Conservation (phyloP, 1,140 invertebrate species). For the Glossosoma conforme region DNA sequence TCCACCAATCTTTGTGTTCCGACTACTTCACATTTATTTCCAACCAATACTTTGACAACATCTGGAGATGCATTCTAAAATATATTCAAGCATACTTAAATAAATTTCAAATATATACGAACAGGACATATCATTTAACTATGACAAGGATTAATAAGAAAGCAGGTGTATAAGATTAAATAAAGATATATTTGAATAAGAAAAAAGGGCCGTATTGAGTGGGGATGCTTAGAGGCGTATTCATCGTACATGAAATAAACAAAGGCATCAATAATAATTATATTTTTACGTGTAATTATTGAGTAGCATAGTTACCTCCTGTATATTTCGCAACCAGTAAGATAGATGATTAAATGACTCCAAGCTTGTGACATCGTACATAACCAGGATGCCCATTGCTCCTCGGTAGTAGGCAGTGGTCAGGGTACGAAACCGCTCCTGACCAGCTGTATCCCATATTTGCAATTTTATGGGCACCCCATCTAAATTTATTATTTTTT, state of each 20-base stretch:
- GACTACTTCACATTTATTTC: constrained; percentile 78
- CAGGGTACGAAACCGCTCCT: constrained; percentile 73
- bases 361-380: constrained; percentile 83
- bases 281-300: too few species aligned
- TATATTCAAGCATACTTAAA: too few species aligned
- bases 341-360: constrained; percentile 83
- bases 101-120: too few species aligned
- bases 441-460: constrained; percentile 77
- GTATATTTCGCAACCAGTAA: constrained; percentile 82
- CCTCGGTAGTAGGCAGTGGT: constrained; percentile 85
- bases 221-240: too few species aligned
- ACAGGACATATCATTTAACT: too few species aligned
- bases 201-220: too few species aligned
- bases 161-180: too few species aligned
- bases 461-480: constrained; percentile 81
- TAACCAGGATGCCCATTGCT: constrained; percentile 80
- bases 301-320: constrained; percentile 64
- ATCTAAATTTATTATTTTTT: constrained; percentile 83
- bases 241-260: too few species aligned
- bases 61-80: constrained; percentile 79
- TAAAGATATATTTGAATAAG: constrained; percentile 6
- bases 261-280: too few species aligned
- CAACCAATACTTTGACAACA: constrained; percentile 77
- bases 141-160: too few species aligned
- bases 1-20: constrained; percentile 68